Base-by-base conservation (phyloP, 2,888 invertebrate genomes). In the Drosophila imparisetae region DNA sequence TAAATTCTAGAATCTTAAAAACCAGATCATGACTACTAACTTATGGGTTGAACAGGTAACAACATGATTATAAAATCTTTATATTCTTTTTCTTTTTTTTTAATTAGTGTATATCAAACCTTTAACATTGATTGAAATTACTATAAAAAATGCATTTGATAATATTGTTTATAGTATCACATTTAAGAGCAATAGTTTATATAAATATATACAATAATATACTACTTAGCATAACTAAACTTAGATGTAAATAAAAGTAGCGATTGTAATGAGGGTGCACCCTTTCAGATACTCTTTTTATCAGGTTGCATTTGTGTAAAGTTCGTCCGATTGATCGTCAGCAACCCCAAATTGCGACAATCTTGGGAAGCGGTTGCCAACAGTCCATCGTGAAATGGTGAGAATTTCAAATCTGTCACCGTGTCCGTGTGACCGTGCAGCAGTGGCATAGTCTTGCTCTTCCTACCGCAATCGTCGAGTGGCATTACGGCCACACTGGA, bases 11-110 rank as follows among this genome's bases (percentile, higher is more conserved):
- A 98, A 98, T 93, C 94, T 98, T 91, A 98, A 97, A 94, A 98
- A 98, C 92, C 98, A 98, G 94, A 98, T 98, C 90, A 97, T 98
- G 97, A 98, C 98, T 60, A 97, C 98, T 36, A 98, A 98, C 92
- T 95, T 98, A 29, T 93, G 92, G 92, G 93, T 92, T 36, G 93
- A 96, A 95, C 96, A 96, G 95, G 96, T 96, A 93, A 94, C 3
- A 62, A 36, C 4, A 29, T 29, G 2, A 45, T 34, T 24, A 11
- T n/a, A 18, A 32, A 11, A 45, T 42, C 2, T 13, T 29, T n/a
- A 13, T 15, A 32, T 21, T 53, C 15, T 10, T 18, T 24, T 10
- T 18, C 15, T 50, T 1, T 21, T 34, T 34, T 10, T 49, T 49
- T 49, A 10, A 45, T 45, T 45, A 24, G 15, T 15, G 21, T 1